Conservation (phyloP, 2,113 vertebrate species). For the Dryoscopus gambensis region DNA sequence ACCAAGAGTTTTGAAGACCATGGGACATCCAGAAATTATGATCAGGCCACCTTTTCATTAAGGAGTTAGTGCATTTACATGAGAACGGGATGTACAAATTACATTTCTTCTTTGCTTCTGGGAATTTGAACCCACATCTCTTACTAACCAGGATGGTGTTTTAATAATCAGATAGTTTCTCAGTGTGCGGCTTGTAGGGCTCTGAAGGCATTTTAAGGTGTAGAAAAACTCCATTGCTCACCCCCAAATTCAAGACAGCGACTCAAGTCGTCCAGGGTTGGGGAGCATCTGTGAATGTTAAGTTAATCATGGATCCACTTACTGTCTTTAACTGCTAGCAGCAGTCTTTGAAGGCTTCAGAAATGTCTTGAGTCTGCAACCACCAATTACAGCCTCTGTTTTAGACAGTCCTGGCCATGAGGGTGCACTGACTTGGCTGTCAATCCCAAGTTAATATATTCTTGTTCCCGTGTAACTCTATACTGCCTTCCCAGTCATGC, state of each 20-base stretch:
- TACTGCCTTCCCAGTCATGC: neutral
- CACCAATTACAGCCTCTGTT: neutral
- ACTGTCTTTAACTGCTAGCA: neutral
- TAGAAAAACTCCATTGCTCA: neutral
- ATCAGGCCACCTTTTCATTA: neutral
- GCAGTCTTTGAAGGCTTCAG: neutral
- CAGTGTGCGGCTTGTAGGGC: neutral
- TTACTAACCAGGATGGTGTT: neutral
- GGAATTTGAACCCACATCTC: neutral
- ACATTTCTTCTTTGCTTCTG: neutral
- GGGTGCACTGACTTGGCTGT: neutral
- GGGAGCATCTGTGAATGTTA: neutral
- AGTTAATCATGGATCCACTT: fast-evolving
- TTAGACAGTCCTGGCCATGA: neutral
- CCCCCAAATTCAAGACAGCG: neutral
- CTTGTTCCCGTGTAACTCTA: neutral
- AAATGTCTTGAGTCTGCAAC: neutral
- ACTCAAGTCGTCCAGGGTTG: neutral
- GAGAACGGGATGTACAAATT: neutral
- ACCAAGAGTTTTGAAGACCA: neutral
- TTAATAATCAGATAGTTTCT: neutral
- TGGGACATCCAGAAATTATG: neutral
- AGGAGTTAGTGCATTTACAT: neutral
- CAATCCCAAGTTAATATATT: neutral
- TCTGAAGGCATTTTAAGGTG: neutral